Percentiles rank a stretch among this genome's conserved stretches.
Evolutionary conservation across 1,140 invertebrate species (phyloP).

Genomic region (Brachionus manjavacas): DNA sequence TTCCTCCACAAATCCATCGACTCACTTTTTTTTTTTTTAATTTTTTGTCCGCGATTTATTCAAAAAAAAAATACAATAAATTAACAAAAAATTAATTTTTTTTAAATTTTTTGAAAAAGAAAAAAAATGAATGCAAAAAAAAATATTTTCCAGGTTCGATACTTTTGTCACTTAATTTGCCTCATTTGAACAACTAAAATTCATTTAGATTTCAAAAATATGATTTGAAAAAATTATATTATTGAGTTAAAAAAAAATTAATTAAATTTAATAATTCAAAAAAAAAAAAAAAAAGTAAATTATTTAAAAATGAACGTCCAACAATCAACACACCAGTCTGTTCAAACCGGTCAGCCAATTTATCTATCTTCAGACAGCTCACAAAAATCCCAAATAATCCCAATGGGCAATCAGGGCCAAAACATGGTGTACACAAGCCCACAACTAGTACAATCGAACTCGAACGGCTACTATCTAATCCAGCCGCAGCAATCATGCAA

Average conservation of each 20-base stretch:
- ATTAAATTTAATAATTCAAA: no score
- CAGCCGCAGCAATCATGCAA: not conserved
- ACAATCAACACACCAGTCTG: not conserved
- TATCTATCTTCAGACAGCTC: not conserved
- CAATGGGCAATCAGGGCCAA: not conserved
- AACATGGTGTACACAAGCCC: not conserved
- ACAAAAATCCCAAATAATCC: not conserved
- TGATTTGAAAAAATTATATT: slow-evolving; percentile 14
- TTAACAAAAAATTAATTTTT: no score
- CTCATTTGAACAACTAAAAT: not conserved
- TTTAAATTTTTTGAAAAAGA: no score
- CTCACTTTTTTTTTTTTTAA: no score
- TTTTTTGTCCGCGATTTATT: no score
- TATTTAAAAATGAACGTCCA: not conserved
- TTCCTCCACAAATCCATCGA: no score
- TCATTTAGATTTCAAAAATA: not conserved
- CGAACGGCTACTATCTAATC: slow-evolving; percentile 4
- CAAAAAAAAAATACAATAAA: no score
- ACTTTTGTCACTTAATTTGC: no score
- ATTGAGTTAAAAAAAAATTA: not conserved
- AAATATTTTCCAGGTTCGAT: no score
- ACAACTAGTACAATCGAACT: not conserved
- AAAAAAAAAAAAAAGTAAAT: not conserved
- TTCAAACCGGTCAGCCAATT: slow-evolving; percentile 1
- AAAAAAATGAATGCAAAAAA: no score